Evolutionary conservation across 2,888 invertebrate genomes (phyloP), one percentile per base, ranked within the genome.

Genomic region (Macrosiphum euphorbiae): DNA sequence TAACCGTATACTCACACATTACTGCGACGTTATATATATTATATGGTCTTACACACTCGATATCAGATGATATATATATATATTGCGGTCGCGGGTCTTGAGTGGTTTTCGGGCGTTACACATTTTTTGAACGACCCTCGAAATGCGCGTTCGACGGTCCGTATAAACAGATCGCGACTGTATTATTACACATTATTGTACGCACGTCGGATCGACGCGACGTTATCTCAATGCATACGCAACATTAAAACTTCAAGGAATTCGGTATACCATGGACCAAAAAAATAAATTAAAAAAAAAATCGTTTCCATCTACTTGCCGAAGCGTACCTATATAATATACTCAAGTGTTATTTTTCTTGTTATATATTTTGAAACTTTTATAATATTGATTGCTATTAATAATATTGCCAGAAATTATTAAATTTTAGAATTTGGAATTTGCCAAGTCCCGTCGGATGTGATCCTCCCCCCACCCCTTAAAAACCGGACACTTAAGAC

Each of bases 81-180:
- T 78, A 24, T 41, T 78, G 78, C 84, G 28, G 91, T 35, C 41
- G 61, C 88, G 67, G 86, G 90, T 47, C 44, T 91, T 91, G 91
- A 91, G 91, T 91, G 91, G 91, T 91, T 91, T 91, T 85, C 85
- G 91, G 91, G 91, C 91, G 91, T 85, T 91, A 55, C 50, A 90
- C 91, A 41, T 78, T 50, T 78, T 91, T 55, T 13, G 26, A 41
- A 13, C 52, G 28, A 50, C 91, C 78, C 85, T 58, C 91, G 55
- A 85, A 35, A 90, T 35, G 58, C 89, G 89, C 20, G 78, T 88
- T 88, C 35, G 52, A 13, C 13, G 41, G 58, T 2, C 35, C 88
- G 41, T 78, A 78, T 88, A 58, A 89, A 89, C 44, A 47, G 44
- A 85, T 11, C 85, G 24, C 44, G 47, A 13, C 47, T 47, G 35